These are phyloP conservation scores for Paguma larvata DNA, from an alignment of 2,797 vertebrate genomes.

Conservation along the genomic window DNA sequence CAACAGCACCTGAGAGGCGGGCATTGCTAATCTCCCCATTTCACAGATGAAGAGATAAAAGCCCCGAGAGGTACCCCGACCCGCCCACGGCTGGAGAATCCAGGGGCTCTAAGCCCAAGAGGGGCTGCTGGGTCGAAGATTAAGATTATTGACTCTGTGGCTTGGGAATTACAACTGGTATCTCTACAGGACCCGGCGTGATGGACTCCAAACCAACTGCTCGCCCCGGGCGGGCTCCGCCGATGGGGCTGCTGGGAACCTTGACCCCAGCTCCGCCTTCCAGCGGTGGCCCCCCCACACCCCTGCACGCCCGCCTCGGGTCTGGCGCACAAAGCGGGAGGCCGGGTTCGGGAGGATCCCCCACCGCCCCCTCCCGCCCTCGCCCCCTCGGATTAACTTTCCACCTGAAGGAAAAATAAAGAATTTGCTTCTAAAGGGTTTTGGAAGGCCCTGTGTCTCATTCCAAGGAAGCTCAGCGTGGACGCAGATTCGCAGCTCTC, in stretches of 20 bases:
- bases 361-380: too few relatives aligned
- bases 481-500: too few relatives aligned
- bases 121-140: fast-evolving
- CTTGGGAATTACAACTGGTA: neutral
- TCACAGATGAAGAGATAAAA: neutral
- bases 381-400: neutral
- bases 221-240: fast-evolving
- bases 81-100: neutral
- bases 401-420: neutral
- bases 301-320: neutral
- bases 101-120: too few relatives aligned
- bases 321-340: neutral
- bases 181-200: fast-evolving
- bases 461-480: neutral
- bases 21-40: too few relatives aligned
- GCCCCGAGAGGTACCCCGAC: neutral
- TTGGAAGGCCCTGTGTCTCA: neutral
- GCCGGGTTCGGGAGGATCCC: neutral
- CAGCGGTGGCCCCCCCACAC: neutral
- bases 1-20: fast-evolving
- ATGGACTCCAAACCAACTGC: neutral
- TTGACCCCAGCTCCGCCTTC: neutral
- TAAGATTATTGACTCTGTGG: fast-evolving
- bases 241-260: neutral
- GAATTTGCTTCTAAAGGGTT: neutral